These are phyloP conservation scores for Catostomus latipinnis DNA, from an alignment of 2,797 vertebrate species.

Conservation along the genomic window DNA sequence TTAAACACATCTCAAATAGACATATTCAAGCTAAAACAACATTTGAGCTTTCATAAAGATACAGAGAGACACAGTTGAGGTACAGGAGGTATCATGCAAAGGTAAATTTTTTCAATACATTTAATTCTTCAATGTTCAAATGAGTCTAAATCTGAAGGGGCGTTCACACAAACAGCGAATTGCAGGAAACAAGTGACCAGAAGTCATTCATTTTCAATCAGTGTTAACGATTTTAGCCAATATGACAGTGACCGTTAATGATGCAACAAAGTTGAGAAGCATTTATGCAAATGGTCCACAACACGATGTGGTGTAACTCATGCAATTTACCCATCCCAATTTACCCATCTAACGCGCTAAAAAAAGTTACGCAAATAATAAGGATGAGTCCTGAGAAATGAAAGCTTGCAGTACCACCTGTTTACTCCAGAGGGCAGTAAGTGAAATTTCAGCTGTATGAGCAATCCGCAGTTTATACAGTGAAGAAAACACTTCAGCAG, in stretches of 20 bases:
- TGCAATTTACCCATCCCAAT: not conserved
- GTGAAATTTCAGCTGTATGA: too few relatives aligned
- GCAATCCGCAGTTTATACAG: too few relatives aligned
- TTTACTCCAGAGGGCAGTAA: too few relatives aligned
- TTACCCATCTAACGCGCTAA: too few relatives aligned
- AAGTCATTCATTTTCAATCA: not conserved
- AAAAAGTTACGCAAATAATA: too few relatives aligned
- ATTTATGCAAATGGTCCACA: not conserved
- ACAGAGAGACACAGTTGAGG: slow-evolving; percentile 14
- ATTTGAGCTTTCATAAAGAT: not conserved
- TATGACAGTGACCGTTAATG: too few relatives aligned
- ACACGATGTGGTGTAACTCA: not conserved
- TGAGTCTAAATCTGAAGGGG: too few relatives aligned
- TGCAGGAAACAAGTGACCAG: not conserved
- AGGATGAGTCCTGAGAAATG: too few relatives aligned
- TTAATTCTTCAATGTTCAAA: not conserved
- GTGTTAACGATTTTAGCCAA: too few relatives aligned
- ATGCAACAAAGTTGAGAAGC: too few relatives aligned
- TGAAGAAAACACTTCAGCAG: too few relatives aligned
- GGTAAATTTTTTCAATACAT: not conserved
- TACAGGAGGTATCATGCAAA: slow-evolving; percentile 15
- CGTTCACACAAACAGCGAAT: slow-evolving; percentile 2
- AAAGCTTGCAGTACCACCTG: too few relatives aligned
- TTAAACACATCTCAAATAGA: slow-evolving; percentile 31
- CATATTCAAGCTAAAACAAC: slow-evolving; percentile 23